Conservation (phyloP, 1,140 invertebrate genomes). For the Euura lappo region DNA sequence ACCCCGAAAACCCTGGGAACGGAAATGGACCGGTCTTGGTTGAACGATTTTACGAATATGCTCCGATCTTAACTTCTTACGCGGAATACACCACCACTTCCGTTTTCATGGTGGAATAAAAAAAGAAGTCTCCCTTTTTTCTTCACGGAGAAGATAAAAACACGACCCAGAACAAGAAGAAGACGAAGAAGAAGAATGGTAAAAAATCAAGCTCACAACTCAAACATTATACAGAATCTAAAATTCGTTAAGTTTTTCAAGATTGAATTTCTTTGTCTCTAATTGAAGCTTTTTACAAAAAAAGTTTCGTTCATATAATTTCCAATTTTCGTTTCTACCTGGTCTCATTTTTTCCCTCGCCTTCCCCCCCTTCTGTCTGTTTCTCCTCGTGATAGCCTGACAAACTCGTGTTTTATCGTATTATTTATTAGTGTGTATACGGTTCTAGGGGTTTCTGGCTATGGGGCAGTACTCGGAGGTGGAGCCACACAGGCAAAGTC, state of each 20-base stretch:
- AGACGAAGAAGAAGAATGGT: no score
- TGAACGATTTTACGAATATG: constrained; percentile 58
- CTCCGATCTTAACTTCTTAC: constrained; percentile 26
- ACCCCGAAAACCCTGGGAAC: constrained; percentile 14
- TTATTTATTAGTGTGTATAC: constrained; percentile 52
- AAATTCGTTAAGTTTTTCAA: no score
- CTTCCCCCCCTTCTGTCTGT: background rate
- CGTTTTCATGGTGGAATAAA: constrained; percentile 1
- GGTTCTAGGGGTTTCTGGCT: background rate
- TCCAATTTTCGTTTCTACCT: background rate
- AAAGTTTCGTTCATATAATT: no score
- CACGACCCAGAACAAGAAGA: no score
- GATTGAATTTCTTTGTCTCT: no score
- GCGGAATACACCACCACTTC: background rate
- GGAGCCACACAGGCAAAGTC: background rate
- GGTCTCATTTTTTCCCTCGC: background rate
- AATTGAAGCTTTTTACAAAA: no score
- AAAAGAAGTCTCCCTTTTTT: background rate
- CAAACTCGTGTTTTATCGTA: constrained; percentile 63
- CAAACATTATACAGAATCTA: no score
- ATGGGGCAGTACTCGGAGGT: background rate
- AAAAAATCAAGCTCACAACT: no score
- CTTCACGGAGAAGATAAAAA: background rate
- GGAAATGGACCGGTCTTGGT: constrained; percentile 57
- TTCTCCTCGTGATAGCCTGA: constrained; percentile 50